These are phyloP conservation scores for Drosophila ogumai DNA, from an alignment of 1,140 invertebrate species.

Conservation along the genomic window DNA sequence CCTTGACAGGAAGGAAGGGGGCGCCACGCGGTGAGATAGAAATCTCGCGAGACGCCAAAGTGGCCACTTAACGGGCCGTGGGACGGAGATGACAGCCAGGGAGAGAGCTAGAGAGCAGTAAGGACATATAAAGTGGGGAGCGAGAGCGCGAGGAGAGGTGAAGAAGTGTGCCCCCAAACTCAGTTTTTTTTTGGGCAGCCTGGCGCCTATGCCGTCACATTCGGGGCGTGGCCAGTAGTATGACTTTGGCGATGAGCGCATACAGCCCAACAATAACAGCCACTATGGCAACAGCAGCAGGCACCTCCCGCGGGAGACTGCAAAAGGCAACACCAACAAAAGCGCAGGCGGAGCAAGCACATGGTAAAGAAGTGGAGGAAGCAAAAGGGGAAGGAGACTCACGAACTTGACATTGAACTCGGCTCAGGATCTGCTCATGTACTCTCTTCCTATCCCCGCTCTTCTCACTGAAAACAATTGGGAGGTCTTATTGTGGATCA, in stretches of 20 bases:
- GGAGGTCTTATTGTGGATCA: not conserved
- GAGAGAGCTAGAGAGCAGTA: not conserved
- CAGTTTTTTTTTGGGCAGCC: slow-evolving; percentile 18
- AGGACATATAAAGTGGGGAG: not conserved
- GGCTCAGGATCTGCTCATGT: not conserved
- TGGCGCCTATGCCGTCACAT: slow-evolving; percentile 63
- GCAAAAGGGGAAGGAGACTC: slow-evolving; percentile 1
- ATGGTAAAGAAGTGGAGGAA: not conserved
- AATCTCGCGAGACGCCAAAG: slow-evolving; percentile 61
- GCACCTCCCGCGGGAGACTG: slow-evolving; percentile 1
- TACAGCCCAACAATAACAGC: slow-evolving; percentile 20
- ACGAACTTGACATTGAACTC: slow-evolving; percentile 72
- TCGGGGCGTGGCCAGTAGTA: slow-evolving; percentile 53
- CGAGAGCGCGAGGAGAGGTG: not conserved
- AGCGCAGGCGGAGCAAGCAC: not conserved
- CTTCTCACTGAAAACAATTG: not conserved
- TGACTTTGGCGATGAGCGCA: slow-evolving; percentile 54
- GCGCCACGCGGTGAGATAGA: slow-evolving; percentile 22
- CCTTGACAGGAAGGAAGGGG: slow-evolving; percentile 32
- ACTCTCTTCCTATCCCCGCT: not conserved
- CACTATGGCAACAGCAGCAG: slow-evolving; percentile 21
- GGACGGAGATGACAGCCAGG: slow-evolving; percentile 1
- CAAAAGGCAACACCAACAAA: not conserved
- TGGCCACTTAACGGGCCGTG: slow-evolving; percentile 36
- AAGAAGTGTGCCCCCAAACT: slow-evolving; percentile 17